Evolutionary conservation across 2,797 vertebrate species (phyloP).

Genomic region (Labeo calbasu): DNA sequence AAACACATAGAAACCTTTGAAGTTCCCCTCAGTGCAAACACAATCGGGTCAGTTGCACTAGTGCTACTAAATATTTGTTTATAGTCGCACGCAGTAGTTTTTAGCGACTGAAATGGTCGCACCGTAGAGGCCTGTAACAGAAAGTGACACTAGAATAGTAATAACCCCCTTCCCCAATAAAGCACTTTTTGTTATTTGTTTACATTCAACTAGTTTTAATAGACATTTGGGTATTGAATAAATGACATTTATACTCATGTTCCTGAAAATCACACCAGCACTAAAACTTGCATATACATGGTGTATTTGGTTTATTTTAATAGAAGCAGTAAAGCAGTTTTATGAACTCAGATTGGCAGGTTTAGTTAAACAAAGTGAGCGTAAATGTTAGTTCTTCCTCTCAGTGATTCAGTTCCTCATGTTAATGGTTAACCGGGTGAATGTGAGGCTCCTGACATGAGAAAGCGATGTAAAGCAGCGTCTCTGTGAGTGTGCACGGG

Average conservation of each 20-base stretch:
- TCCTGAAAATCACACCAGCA: neutral
- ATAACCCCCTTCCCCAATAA: neutral
- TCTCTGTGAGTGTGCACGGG: neutral
- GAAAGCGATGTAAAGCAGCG: neutral
- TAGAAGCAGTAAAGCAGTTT: neutral
- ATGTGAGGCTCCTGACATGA: neutral
- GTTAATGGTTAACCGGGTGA: neutral
- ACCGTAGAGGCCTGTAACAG: neutral
- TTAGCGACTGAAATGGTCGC: too few species aligned
- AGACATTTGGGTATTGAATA: neutral
- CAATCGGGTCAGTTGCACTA: too few species aligned
- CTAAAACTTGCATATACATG: neutral
- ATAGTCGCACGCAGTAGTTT: too few species aligned
- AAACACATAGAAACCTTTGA: too few species aligned
- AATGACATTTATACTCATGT: neutral
- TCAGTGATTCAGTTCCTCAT: neutral
- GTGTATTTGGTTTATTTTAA: neutral
- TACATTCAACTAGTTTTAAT: neutral
- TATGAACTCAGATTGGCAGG: neutral
- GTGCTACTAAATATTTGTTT: too few species aligned
- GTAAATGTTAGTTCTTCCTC: slow-evolving; percentile 4
- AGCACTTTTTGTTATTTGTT: neutral
- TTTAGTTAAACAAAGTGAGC: neutral
- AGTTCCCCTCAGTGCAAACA: too few species aligned
- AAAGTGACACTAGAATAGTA: neutral